Evolutionary conservation across 2,113 vertebrate genomes (phyloP).

Genomic region (Crotalus horridus): DNA sequence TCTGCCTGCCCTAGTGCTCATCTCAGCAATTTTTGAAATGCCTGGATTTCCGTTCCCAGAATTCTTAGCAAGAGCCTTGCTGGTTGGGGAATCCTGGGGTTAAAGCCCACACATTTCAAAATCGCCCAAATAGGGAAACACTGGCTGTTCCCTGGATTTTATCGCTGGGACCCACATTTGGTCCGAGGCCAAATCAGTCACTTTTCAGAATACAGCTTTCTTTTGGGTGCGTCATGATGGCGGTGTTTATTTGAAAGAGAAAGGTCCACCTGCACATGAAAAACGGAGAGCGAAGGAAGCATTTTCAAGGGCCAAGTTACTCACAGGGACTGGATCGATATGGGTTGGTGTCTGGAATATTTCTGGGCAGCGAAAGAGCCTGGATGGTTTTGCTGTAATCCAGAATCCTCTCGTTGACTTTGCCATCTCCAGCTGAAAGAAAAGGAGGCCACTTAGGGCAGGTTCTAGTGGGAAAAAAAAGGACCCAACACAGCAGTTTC

Average conservation of each 20-base stretch:
- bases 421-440: slow-evolving; percentile 88
- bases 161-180: too few relatives aligned
- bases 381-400: slow-evolving; percentile 95
- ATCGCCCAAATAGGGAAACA: not conserved
- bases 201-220: too few relatives aligned
- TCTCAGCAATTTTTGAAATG: not conserved
- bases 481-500: not conserved
- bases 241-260: not conserved
- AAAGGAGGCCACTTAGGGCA: not conserved
- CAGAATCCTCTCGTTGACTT: slow-evolving; percentile 88
- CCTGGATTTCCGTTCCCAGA: not conserved
- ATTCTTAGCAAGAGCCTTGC: not conserved
- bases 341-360: slow-evolving; percentile 89
- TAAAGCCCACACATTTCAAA: not conserved
- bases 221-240: not conserved
- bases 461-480: accelerated
- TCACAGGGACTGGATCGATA: slow-evolving; percentile 88
- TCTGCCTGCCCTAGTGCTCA: not conserved
- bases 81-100: not conserved
- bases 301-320: slow-evolving; percentile 38
- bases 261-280: not conserved
- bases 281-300: accelerated
- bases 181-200: not conserved
- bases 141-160: not conserved
- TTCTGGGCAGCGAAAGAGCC: slow-evolving; percentile 84